Conservation (phyloP, 2,888 invertebrate species). For the Drosophila algonquin region DNA sequence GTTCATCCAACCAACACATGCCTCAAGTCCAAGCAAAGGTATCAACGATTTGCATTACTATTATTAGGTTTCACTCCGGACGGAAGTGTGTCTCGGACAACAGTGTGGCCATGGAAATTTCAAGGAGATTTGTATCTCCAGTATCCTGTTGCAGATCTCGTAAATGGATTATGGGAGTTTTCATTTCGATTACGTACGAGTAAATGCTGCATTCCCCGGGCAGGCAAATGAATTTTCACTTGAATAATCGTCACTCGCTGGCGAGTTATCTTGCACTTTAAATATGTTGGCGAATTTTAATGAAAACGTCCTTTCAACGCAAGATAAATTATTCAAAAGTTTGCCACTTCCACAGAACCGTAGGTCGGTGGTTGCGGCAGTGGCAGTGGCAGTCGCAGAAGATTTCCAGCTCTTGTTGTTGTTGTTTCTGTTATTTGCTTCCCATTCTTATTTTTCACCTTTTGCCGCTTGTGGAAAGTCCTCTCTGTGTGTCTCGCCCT, state of each 20-base stretch:
- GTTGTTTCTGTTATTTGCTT: slow-evolving; percentile 46
- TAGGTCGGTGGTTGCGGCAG: slow-evolving; percentile 7
- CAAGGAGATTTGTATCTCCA: no score
- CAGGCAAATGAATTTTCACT: slow-evolving; percentile 75
- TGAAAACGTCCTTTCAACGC: slow-evolving; percentile 77
- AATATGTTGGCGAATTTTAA: slow-evolving; percentile 76
- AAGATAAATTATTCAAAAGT: slow-evolving; percentile 77
- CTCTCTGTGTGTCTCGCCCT: background rate
- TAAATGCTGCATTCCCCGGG: slow-evolving; percentile 56
- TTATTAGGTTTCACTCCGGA: no score
- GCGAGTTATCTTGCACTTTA: slow-evolving; percentile 77
- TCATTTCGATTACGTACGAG: no score
- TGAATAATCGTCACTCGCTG: slow-evolving; percentile 73
- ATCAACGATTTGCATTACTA: no score
- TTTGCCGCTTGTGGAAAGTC: slow-evolving; percentile 40
- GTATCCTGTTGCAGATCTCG: background rate
- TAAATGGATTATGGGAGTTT: background rate
- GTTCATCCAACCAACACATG: no score
- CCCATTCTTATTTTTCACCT: slow-evolving; percentile 71
- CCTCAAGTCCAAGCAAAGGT: no score
- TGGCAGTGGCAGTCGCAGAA: background rate
- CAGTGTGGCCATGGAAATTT: no score
- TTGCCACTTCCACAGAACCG: slow-evolving; percentile 61
- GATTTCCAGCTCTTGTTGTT: background rate
- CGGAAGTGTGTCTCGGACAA: no score